These are phyloP conservation scores for Intellagama lesueurii DNA, from an alignment of 2,797 vertebrate genomes.

Conservation along the genomic window DNA sequence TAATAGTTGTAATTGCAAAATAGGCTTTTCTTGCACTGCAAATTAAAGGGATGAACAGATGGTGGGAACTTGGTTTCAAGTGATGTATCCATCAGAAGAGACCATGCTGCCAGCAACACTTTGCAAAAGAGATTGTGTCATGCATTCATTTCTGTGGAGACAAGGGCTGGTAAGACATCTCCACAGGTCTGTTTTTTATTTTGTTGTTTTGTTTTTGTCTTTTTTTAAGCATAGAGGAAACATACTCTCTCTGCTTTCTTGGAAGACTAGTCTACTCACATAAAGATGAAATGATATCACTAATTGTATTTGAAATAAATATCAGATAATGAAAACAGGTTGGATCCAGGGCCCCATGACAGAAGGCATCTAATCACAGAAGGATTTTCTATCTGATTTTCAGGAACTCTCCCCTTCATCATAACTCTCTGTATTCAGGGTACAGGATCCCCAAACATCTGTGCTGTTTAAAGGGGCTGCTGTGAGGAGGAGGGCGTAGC, in stretches of 20 bases:
- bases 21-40: conserved; percentile 48
- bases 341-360: not conserved
- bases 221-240: not conserved
- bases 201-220: too few species aligned
- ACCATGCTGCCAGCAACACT: conserved; percentile 60
- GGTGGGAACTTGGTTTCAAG: conserved; percentile 65
- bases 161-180: conserved; percentile 3
- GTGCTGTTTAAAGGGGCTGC: not conserved
- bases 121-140: conserved; percentile 50
- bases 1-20: conserved; percentile 65
- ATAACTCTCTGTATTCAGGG: not conserved
- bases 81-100: conserved; percentile 68
- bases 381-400: not conserved
- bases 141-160: not conserved
- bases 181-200: not conserved
- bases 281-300: not conserved
- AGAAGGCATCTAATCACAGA: not conserved
- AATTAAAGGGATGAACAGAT: conserved; percentile 71
- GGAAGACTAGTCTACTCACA: not conserved
- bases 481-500: not conserved
- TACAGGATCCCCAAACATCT: not conserved
- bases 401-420: not conserved
- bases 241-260: not conserved
- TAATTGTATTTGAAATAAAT: not conserved
- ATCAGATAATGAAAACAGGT: not conserved